These are phyloP conservation scores for Carcharodon carcharias DNA, from an alignment of 2,797 vertebrate species.

Conservation along the genomic window DNA sequence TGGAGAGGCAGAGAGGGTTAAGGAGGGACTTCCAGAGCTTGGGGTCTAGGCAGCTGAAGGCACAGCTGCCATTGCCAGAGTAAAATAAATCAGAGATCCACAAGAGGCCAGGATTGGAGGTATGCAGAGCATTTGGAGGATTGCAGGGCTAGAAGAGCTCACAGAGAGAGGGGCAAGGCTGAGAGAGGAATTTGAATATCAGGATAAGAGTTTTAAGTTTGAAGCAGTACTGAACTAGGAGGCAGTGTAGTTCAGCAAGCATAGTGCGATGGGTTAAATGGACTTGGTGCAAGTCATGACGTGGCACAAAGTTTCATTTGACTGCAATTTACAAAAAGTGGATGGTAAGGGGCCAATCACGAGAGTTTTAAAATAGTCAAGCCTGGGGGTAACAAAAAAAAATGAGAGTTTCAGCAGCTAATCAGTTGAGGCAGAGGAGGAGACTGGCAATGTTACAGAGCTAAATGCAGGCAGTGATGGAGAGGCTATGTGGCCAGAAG, in stretches of 20 bases:
- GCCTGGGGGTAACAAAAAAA: not conserved
- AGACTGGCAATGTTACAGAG: not conserved
- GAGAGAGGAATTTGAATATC: not conserved
- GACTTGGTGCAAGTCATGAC: not conserved
- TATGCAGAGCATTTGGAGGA: not conserved
- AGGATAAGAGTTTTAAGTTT: not conserved
- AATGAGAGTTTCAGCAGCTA: not conserved
- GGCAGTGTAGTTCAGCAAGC: too few relatives aligned
- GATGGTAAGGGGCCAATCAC: not conserved
- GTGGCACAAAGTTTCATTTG: not conserved
- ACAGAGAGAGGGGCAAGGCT: not conserved
- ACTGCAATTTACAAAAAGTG: not conserved
- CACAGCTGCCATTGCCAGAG: too few relatives aligned
- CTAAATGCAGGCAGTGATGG: not conserved
- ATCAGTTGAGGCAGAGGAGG: not conserved
- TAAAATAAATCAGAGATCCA: too few relatives aligned
- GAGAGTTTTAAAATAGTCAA: not conserved
- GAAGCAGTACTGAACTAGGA: not conserved
- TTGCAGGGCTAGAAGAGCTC: not conserved
- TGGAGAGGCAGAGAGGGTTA: not conserved
- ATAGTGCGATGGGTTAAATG: too few relatives aligned
- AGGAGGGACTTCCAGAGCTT: not conserved
- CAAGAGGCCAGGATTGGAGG: too few relatives aligned
- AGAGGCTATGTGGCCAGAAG: not conserved
- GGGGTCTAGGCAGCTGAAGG: not conserved